Evolutionary conservation across 2,888 invertebrate genomes (phyloP).

Genomic region (Drosophila phalerata): DNA sequence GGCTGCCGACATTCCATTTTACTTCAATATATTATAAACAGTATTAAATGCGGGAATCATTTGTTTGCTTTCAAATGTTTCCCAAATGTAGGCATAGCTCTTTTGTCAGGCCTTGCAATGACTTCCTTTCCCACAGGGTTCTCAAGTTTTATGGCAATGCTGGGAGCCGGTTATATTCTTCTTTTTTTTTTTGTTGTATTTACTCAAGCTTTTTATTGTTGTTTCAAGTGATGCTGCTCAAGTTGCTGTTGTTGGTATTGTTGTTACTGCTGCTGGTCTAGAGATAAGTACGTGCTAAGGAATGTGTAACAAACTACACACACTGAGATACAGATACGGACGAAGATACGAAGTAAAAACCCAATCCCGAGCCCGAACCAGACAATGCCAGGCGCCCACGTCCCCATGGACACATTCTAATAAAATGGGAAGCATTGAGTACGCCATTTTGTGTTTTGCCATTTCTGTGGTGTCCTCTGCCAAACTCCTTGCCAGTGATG

Average conservation of each 20-base stretch:
- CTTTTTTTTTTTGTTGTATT: constrained; percentile 38
- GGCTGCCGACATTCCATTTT: constrained; percentile 2
- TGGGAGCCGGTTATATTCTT: constrained; percentile 15
- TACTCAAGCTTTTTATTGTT: constrained; percentile 78
- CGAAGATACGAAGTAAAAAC: constrained; percentile 25
- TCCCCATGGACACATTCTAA: constrained; percentile 79
- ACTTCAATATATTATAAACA: constrained; percentile 3
- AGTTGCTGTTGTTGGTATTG: constrained; percentile 30
- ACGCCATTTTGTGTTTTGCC: constrained; percentile 71
- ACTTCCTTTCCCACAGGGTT: constrained; percentile 46
- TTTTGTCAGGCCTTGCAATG: constrained; percentile 40
- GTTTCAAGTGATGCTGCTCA: constrained; percentile 64
- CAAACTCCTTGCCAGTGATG: constrained; percentile 54
- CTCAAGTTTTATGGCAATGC: constrained; percentile 55
- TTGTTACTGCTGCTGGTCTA: constrained; percentile 34
- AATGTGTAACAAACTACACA: constrained; percentile 74
- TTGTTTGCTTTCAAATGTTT: constrained; percentile 25
- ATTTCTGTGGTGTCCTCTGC: constrained; percentile 46
- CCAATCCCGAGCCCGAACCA: constrained; percentile 61
- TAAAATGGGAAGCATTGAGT: constrained; percentile 74
- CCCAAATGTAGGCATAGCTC: constrained; percentile 44
- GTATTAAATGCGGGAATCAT: constrained; percentile 38
- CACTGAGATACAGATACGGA: constrained; percentile 44
- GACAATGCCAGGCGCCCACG: constrained; percentile 75
- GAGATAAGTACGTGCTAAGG: constrained; percentile 82